A percentile compares a stretch with the other conserved stretches of the same genome.
Evolutionary conservation across 2,113 vertebrate genomes (phyloP).

Genomic region (Cheirogaleus medius): DNA sequence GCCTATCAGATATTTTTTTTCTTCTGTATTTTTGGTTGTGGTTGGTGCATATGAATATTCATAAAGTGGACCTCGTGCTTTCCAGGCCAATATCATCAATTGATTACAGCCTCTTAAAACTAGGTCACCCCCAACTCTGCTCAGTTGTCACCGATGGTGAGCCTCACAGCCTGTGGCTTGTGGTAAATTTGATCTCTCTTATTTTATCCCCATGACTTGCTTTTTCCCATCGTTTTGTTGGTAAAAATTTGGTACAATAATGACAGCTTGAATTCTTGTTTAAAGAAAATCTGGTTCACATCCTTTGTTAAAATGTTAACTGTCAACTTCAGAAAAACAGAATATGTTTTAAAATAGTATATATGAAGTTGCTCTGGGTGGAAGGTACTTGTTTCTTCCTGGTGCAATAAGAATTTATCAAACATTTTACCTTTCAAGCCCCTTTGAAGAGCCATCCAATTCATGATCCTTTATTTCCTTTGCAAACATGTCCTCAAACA

Average conservation of each 20-base stretch:
- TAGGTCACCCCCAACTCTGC: fast-evolving
- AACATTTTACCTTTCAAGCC: neutral
- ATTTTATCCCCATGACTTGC: neutral
- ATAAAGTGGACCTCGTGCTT: neutral
- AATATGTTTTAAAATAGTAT: neutral
- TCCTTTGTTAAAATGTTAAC: neutral
- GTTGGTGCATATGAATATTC: neutral
- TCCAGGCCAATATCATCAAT: neutral
- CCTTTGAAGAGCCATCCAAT: neutral
- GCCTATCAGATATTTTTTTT: neutral
- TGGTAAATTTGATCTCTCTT: neutral
- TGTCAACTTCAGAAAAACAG: neutral
- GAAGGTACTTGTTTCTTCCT: neutral
- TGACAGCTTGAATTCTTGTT: slow-evolving; percentile 2
- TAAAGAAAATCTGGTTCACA: neutral
- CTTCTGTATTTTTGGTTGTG: neutral
- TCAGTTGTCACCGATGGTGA: neutral
- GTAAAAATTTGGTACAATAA: slow-evolving; percentile 29
- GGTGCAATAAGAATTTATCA: neutral
- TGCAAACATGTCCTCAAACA: slow-evolving; percentile 51
- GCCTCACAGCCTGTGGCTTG: neutral
- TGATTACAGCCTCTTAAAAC: neutral
- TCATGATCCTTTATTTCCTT: slow-evolving; percentile 65
- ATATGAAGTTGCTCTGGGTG: neutral
- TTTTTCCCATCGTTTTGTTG: neutral